Percentiles rank a stretch among this genome's conserved stretches.
Conservation (phyloP, 2,888 invertebrate genomes). For the Nomada lathburiana region DNA sequence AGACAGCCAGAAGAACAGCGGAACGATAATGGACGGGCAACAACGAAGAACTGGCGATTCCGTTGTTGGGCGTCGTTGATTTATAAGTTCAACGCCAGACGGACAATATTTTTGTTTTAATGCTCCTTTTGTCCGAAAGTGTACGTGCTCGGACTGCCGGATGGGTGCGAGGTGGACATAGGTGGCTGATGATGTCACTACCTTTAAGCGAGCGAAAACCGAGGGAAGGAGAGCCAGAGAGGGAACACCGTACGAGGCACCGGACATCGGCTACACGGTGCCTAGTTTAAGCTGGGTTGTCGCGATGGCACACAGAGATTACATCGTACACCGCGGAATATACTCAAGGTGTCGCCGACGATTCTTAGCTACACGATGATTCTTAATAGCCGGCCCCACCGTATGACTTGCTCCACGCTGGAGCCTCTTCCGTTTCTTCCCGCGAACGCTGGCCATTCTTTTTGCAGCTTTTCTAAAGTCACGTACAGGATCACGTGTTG, state of each 20-base stretch:
- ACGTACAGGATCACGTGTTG: no score
- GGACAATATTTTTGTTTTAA: conserved; percentile 78
- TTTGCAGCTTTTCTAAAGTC: background rate
- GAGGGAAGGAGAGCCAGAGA: conserved; percentile 42
- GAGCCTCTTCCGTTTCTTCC: background rate
- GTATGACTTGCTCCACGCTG: conserved; percentile 44
- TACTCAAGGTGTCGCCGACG: conserved; percentile 78
- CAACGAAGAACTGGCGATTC: conserved; percentile 57
- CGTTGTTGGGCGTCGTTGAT: conserved; percentile 72
- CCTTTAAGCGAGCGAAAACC: conserved; percentile 55
- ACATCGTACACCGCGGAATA: conserved; percentile 76
- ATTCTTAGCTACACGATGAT: conserved; percentile 79
- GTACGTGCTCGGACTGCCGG: conserved; percentile 75
- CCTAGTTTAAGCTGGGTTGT: conserved; percentile 80
- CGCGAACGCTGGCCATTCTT: background rate
- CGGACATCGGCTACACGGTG: conserved; percentile 76
- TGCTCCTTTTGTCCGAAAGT: conserved; percentile 75
- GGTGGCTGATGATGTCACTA: conserved; percentile 80
- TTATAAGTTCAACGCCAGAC: conserved; percentile 78
- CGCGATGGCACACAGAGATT: conserved; percentile 82
- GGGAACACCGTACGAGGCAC: conserved; percentile 64
- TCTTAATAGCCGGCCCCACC: conserved; percentile 51
- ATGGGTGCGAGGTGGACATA: conserved; percentile 76
- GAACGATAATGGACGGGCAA: conserved; percentile 56
- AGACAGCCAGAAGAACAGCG: conserved; percentile 50